These are phyloP conservation scores for Drosophila multiciliata DNA, from an alignment of 2,888 invertebrate genomes.

Conservation along the genomic window DNA sequence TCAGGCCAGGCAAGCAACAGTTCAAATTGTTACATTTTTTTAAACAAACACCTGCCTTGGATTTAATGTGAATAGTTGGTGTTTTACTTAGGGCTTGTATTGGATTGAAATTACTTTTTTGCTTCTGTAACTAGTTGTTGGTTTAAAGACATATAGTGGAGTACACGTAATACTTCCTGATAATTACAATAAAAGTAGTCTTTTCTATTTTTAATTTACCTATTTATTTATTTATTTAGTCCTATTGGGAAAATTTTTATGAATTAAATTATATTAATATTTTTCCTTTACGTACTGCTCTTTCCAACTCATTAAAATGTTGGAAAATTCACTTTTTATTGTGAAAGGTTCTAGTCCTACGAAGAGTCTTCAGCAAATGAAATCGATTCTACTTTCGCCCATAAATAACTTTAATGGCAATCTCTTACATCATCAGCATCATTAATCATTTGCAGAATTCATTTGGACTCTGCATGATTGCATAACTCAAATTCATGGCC, in stretches of 20 bases:
- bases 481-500: conserved; percentile 33
- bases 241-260: neutral
- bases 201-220: neutral
- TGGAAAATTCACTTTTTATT: conserved; percentile 13
- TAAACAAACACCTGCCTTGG: conserved; percentile 60
- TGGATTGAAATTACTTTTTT: conserved; percentile 3
- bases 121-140: neutral
- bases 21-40: conserved; percentile 25
- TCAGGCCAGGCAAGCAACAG: conserved; percentile 19
- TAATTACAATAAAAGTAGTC: neutral
- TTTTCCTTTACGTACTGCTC: neutral
- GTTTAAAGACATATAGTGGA: neutral
- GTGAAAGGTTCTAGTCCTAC: conserved; percentile 17
- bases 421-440: neutral
- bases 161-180: neutral
- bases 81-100: conserved; percentile 22
- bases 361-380: neutral
- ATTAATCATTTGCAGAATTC: conserved; percentile 21
- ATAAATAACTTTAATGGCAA: neutral
- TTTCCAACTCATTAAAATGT: neutral
- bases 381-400: conserved; percentile 3
- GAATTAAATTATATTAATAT: neutral
- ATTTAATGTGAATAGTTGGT: conserved; percentile 21
- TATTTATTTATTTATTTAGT: neutral
- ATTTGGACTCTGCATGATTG: conserved; percentile 10